Base-by-base conservation (phyloP, 53 echinoderm and acorn worm genomes). In the Zoroaster sp. region DNA sequence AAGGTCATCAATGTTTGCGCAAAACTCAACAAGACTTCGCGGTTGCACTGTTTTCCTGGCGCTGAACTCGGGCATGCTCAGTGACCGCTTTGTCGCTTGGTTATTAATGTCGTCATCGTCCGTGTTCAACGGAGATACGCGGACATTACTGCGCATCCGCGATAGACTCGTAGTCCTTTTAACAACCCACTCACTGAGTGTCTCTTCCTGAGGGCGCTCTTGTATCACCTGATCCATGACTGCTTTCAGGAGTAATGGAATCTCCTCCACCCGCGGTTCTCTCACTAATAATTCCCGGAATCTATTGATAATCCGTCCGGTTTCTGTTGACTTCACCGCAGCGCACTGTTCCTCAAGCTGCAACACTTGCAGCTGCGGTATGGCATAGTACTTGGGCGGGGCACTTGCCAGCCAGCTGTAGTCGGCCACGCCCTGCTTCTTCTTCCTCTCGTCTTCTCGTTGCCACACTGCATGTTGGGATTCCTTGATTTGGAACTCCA, bases 401-500 rank as follows among this genome's bases (percentile, higher is more conserved):
- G 89, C 52, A 42, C 95, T 93, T 43, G 89, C 94, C 18, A 96
- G 90, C 96, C 96, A 96, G 88, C 95, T 94, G 90, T 96, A 96
- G 79, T 96, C 96, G 2, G 93, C 95, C 39, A 91, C 91, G 65
- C 94, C 91, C 46, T 78, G 83, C 3, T 83, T 88, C 72, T 91
- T 87, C 66, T 92, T 94, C 77, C 88, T 87, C 35, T 91, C 91
- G 21, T 92, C 87, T 35, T 96, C 96, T 12, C 77, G 74, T 68
- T 94, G 91, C 94, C 96, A 89, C 3, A 90, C 35, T 30, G 81
- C 72, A 17, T 93, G 94, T 65, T 96, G 93, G 18, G 83, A 46
- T 39, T 96, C 94, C 51, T 83, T 69, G 93, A 96, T 94, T 74
- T 96, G 96, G 66, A 74, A 73, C 20, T 94, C 94, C 33, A 96